Evolutionary conservation across 2,888 invertebrate species (phyloP), one percentile per base, ranked within the genome.

Genomic region (Platypus cylindrus): DNA sequence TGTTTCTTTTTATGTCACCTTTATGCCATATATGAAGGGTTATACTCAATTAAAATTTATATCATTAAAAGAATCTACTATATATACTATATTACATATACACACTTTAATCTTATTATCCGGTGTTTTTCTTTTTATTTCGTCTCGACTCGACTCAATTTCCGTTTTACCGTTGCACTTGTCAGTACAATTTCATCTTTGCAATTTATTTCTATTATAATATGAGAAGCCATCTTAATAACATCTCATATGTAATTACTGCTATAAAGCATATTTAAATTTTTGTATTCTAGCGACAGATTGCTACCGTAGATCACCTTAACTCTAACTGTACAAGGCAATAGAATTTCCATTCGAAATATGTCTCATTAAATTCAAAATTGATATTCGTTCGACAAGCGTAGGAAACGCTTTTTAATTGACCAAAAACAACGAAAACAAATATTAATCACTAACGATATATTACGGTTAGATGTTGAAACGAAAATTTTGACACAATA

Each of bases 251-350:
- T n/a, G 29, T 36, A 40, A 37, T 41, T 41, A 41, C 41, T 33
- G 41, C 35, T 41, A 38, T 36, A 38, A 38, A 38, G 30, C 35
- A 36, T 38, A 41, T 38, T 41, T 38, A 41, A n/a, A 38, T 38
- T 38, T 38, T 30, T 30, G 12, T 17, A 32, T 41, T 41, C 31
- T 34, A 28, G 41, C 41, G 38, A 41, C 41, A 41, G 41, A 28
- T 36, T 38, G 41, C 36, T 41, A 41, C 41, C 41, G 41, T 29
- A 32, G 29, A 25, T 35, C 41, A 32, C 28, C 27, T n/a, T n/a
- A n/a, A n/a, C n/a, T n/a, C n/a, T 41, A 41, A 41, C 41, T 28
- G 41, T 37, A 35, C 22, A 16, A 13, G 14, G 25, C 27, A 12
- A 20, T 37, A 18, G 24, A 25, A 29, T 31, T 29, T 36, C 31